Evolutionary conservation across 2,797 vertebrate species (phyloP), one percentile per base, ranked within the genome.

Genomic region (Gila robusta): DNA sequence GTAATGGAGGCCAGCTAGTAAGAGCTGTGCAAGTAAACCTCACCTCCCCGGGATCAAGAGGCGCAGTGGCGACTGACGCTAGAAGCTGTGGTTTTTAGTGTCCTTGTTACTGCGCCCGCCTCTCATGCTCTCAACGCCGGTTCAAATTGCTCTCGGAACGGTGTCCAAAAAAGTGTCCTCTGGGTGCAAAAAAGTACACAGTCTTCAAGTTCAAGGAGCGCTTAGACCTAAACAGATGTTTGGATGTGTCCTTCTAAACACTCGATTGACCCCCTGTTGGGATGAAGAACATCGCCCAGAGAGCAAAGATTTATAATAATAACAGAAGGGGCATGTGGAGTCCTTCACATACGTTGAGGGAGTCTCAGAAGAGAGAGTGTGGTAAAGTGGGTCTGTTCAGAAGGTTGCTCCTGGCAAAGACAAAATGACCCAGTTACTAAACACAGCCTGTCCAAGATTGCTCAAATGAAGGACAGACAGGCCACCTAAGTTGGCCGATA

Each of bases 371-470:
- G 67, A 11, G 52, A 86, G 52, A 72, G 79, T 73, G 54, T 90
- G 83, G 74, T 88, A 89, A 92, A 89, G 79, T 87, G 64, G 72
- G 71, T 81, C 87, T 90, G 89, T 67, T 79, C 21, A 7, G 54
- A 71, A 67, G 70, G 87, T 88, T 82, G 90, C 91, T 90, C 82
- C 87, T 90, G 92, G 92, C 93, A 94, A 95, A 94, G 92, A 90
- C 92, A 91, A 62, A 83, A 80, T 93, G 94, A 91, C 94, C 94
- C 90, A 94, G 83, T 94, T 94, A 91, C 76, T 87, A 89, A 92
- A 91, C 91, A 91, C 87, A 89, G 90, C 79, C 49, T 47, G 85
- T 87, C 86, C 86, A 82, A 92, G 89, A 89, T 77, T 79, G 87
- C 8, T 21, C 41, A 76, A 59, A 90, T 87, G 79, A 90, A 89